A percentile compares a stretch with the other conserved stretches of the same genome.
Conservation (phyloP, 2,113 vertebrate genomes). For the Cyanoramphus novaezelandiae region DNA sequence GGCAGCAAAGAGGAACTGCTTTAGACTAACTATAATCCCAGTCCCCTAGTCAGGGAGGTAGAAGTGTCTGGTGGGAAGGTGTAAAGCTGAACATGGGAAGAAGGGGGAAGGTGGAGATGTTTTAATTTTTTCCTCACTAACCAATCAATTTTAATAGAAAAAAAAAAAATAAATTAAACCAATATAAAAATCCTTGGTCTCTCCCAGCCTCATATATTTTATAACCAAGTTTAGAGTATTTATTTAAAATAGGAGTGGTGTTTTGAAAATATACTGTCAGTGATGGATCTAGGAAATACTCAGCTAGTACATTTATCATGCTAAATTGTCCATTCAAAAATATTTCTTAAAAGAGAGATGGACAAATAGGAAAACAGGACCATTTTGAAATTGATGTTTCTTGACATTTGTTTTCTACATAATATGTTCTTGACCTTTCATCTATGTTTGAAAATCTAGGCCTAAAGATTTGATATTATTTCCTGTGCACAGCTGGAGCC, state of each 20-base stretch:
- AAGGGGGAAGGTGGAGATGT: background rate
- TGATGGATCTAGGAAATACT: background rate
- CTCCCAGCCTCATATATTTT: background rate
- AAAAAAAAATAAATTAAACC: background rate
- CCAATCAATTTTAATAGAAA: background rate
- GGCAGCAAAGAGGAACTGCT: background rate
- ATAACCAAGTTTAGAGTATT: background rate
- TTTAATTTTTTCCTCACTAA: background rate
- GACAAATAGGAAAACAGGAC: background rate
- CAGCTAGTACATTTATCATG: background rate
- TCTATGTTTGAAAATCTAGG: background rate
- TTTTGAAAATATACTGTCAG: background rate
- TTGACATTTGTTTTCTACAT: background rate
- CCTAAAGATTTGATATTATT: background rate
- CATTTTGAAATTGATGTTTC: background rate
- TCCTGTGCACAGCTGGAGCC: background rate
- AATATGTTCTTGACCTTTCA: background rate
- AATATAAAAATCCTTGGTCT: background rate
- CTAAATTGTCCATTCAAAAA: background rate
- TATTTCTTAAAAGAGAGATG: background rate
- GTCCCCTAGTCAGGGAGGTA: background rate
- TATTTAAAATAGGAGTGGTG: background rate
- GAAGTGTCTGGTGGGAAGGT: background rate
- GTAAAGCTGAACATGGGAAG: background rate
- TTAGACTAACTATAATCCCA: background rate